Evolutionary conservation across 2,888 invertebrate genomes (phyloP), one percentile per base, ranked within the genome.

Genomic region (Bimastos eiseni): DNA sequence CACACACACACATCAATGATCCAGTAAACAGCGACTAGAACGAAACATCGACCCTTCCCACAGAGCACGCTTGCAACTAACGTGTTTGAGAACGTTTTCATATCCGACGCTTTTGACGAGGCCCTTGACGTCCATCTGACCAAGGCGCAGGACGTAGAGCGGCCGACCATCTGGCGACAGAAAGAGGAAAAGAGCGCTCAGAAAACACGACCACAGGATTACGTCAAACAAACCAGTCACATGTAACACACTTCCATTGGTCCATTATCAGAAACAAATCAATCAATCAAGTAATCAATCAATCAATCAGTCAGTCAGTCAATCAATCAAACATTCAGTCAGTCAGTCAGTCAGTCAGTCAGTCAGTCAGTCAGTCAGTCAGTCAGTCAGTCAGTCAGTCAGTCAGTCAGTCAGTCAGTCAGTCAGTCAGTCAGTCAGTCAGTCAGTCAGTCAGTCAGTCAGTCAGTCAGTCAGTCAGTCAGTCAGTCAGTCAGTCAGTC

Each of bases 91-190:
- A 92, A 98, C 96, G 91, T 97, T 98, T 94, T 98, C 98, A 95
- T 98, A 98, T 38, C 98, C 98, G 90, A 98, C 97, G 13, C 98
- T 97, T 94, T 98, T 97, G 91, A 98, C 96, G 91, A 98, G 95
- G 0, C 98, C 98, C 95, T 98, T 98, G n/a, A 98, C 98, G 95
- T 98, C 98, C 97, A 98, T 97, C 95, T 98, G 97, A 0, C 98
- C 98, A 91, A 98, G 96, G 90, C 98, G 96, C 86, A 98, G 96
- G 91, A 98, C 96, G 95, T 98, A 98, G 92, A 98, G 96, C 49
- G 98, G 98, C 93, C 98, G 96, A 4, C 98, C 98, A 95, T 97
- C 98, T 97, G 92, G 33, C 55, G 70, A 41, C 44, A 33, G 44
- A 33, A 49, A 49, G 24, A 49, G 24, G 49, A 24, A 21, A 49